Base-by-base conservation (phyloP, 1,140 invertebrate species). In the Drosophila paulistorum region DNA sequence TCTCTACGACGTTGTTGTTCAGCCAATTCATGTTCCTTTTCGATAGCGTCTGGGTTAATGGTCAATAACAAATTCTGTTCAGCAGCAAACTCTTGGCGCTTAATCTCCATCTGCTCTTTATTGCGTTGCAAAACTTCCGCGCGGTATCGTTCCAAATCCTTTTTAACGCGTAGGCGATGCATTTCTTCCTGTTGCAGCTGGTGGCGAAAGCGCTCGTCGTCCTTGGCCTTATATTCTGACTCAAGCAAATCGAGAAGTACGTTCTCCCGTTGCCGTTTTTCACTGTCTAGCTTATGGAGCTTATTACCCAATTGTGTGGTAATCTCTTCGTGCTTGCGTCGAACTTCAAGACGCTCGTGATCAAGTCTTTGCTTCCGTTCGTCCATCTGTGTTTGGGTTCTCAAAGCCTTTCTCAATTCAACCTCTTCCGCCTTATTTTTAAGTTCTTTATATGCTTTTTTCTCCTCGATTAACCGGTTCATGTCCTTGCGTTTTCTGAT, bases 201-300 rank as follows among this genome's bases (percentile, higher is more conserved):
- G 61, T 84, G 77, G 14, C 84, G 84, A 26, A 67, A 84, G 33
- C 59, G 84, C 65, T 74, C 77, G 41, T 89, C 85, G 5, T 71
- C 68, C 39, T 81, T 89, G 39, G 84, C 84, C 45, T 68, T 73
- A 68, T 89, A 90, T 60, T 89, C 84, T 13, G 81, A 74, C 67
- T 81, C 68, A 71, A 89, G 77, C 60, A 89, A 72, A 59, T 89
- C 84, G 42, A 67, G 37, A 51, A 89, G 58, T 0, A 89, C 41
- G 14, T 67, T 64, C 35, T 84, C 48, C 1, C 84, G 81, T 51
- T 78, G 64, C 3, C 74, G 77, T 20, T 81, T 89, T 14, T 62
- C 54, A 17, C 73, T 81, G 71, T 89, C 77, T 7, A 79, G 33
- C 37, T 89, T 67, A 13, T 59, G 17, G 1, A 84, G 61, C n/a